phyloP scores from a whole-genome alignment of 2,888 invertebrate species.

The Homarus gammarus region DNA sequence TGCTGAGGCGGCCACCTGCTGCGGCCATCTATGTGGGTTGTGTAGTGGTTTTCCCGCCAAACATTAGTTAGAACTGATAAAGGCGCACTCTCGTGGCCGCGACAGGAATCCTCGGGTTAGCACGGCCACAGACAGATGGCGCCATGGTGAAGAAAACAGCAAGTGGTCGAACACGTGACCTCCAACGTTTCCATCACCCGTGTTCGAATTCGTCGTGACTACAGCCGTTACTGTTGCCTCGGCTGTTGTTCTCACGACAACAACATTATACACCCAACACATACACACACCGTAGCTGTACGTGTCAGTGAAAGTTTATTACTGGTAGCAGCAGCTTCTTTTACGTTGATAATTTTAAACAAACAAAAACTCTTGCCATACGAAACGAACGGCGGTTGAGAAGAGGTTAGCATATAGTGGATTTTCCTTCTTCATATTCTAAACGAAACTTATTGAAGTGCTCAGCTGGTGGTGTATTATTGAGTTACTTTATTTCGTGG shows the following conservation, averaged over 20 bases:
- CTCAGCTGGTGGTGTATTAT: no score
- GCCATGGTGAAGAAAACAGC: neutral
- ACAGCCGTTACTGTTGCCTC: neutral
- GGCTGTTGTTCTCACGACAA: neutral
- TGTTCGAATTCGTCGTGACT: neutral
- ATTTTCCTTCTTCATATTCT: no score
- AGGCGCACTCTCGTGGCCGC: neutral
- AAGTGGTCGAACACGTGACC: neutral
- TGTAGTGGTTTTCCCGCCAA: conserved; percentile 8
- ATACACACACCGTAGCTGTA: no score
- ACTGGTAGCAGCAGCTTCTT: no score
- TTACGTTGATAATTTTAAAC: no score
- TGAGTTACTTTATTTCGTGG: no score
- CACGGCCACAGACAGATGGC: neutral
- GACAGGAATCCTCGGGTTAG: neutral
- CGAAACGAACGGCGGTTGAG: neutral
- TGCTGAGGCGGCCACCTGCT: no score
- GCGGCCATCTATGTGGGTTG: no score
- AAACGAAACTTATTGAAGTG: no score
- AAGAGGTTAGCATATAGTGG: no score
- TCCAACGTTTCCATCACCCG: conserved; percentile 17
- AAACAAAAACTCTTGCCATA: no score
- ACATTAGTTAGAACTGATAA: neutral
- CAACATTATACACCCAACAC: neutral
- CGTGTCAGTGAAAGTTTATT: no score